Evolutionary conservation across 2,797 vertebrate genomes (phyloP).

Genomic region (Rachycentron canadum): DNA sequence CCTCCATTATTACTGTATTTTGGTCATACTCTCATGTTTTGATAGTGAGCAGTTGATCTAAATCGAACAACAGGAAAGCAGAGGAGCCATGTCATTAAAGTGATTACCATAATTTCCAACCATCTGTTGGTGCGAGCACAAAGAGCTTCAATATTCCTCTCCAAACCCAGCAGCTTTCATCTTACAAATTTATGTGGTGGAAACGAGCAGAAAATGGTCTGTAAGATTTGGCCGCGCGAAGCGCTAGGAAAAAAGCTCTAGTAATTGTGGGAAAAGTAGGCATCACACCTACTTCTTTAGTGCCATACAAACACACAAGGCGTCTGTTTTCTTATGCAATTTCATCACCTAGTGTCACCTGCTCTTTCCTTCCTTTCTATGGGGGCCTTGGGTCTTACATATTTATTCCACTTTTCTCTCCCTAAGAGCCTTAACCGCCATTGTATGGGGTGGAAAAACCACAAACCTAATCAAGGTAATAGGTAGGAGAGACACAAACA

Average conservation of each 20-base stretch:
- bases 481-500: slow-evolving; percentile 56
- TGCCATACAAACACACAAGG: slow-evolving; percentile 40
- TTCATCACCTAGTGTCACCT: slow-evolving; percentile 52
- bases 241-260: slow-evolving; percentile 29
- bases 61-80: slow-evolving; percentile 53
- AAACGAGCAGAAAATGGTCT: slow-evolving; percentile 43
- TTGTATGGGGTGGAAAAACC: slow-evolving; percentile 49
- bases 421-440: slow-evolving; percentile 41
- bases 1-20: slow-evolving; percentile 23
- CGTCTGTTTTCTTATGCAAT: slow-evolving; percentile 51
- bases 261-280: slow-evolving; percentile 36
- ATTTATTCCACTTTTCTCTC: slow-evolving; percentile 42
- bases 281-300: slow-evolving; percentile 57
- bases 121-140: slow-evolving; percentile 67
- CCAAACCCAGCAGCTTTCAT: slow-evolving; percentile 66
- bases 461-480: slow-evolving; percentile 68
- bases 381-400: slow-evolving; percentile 15
- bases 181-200: slow-evolving; percentile 51
- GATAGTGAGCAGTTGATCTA: slow-evolving; percentile 52
- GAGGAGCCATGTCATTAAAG: slow-evolving; percentile 59
- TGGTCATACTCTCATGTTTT: slow-evolving; percentile 41
- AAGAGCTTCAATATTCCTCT: slow-evolving; percentile 42
- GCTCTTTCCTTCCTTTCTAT: slow-evolving; percentile 31
- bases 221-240: slow-evolving; percentile 31
- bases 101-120: slow-evolving; percentile 70